A percentile compares a stretch with the other conserved stretches of the same genome.
phyloP scores from a whole-genome alignment of 2,797 vertebrate genomes.

The Numenius phaeopus region DNA sequence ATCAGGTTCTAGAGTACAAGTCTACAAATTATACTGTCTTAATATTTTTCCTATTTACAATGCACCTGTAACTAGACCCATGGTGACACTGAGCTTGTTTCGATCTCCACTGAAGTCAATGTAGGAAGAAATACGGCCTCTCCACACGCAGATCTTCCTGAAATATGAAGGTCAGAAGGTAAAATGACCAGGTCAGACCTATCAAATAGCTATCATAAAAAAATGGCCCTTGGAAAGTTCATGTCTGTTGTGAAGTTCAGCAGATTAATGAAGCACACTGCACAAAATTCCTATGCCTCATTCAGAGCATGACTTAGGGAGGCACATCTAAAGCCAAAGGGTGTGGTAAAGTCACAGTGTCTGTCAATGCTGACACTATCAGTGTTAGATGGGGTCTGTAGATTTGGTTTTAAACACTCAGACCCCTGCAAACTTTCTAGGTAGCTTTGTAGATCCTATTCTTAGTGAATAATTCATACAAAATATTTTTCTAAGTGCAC shows the following conservation, averaged over 20 bases:
- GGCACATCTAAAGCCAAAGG: rapidly evolving
- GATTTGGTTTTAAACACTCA: neutral
- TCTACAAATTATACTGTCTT: neutral
- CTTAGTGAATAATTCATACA: neutral
- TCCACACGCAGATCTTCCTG: neutral
- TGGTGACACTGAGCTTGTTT: neutral
- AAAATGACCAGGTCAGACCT: neutral
- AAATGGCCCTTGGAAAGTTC: neutral
- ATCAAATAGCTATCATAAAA: neutral
- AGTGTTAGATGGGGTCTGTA: neutral
- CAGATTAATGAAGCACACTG: neutral
- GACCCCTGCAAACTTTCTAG: neutral
- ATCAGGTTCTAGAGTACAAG: rapidly evolving
- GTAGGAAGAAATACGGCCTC: rapidly evolving
- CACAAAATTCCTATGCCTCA: neutral
- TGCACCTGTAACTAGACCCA: neutral
- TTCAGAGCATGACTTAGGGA: neutral
- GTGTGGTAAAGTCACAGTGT: neutral
- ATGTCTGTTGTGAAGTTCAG: neutral
- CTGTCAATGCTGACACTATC: neutral
- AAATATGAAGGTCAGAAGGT: neutral
- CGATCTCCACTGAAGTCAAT: neutral
- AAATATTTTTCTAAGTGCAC: neutral
- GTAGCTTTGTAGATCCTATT: neutral
- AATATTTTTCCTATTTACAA: neutral